Evolutionary conservation across 2,113 vertebrate species (phyloP), one percentile per base, ranked within the genome.

Genomic region (Synodontis membranacea): DNA sequence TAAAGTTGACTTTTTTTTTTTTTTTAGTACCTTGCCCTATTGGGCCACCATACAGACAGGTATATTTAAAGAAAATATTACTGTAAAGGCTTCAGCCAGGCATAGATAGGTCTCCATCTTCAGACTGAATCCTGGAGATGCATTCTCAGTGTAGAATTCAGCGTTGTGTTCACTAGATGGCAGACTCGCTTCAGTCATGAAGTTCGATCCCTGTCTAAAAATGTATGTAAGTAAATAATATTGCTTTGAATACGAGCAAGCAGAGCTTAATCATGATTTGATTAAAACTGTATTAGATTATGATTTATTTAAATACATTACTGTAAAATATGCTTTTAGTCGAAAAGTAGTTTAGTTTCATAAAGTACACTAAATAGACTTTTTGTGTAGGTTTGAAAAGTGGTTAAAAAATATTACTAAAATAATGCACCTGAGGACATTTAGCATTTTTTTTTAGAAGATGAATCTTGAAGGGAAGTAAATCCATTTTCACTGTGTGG

Each of bases 101-200:
- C 21, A 37, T 56, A 15, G 39, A 3, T 7, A 46, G 80, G 23
- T 64, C 44, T 82, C 80, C 28, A 8, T 60, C 15, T 42, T 66
- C n/a, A 50, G 21, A 31, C 14, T n/a, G 25, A 48, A 82, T 68
- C 10, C 62, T 70, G 64, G 64, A 50, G 80, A 52, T 39, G 10
- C 10, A 25, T 68, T n/a, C 31, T 86, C 34, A 25, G 12, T 42
- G 23, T 21, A 7, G 11, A 5, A 7, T 81, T 86, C 5, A 58
- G n/a, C 52, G 46, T 31, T 31, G 14, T 31, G 50, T 23, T 70
- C 89, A 86, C 86, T 82, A 90, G 89, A 86, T 90, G 89, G 76
- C 89, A 84, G 23, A n/a, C 82, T 78, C 46, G 64, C n/a, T 48
- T 64, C 76, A 79, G 76, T 54, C 48, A 34, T 75, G 70, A 75